These are phyloP conservation scores for Amiota minor DNA, from an alignment of 2,888 invertebrate species.

Conservation along the genomic window DNA sequence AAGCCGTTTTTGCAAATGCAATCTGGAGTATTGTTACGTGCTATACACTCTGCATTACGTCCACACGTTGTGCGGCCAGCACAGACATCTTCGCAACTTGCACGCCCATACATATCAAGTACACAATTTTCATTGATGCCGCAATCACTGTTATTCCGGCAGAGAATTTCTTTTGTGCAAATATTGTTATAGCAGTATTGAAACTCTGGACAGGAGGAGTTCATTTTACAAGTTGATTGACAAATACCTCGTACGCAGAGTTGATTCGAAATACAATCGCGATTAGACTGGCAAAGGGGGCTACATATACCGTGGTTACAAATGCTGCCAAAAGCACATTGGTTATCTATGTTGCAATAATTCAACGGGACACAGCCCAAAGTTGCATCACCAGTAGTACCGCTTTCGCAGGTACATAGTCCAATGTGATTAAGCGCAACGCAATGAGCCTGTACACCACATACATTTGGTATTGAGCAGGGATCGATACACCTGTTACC, in stretches of 20 bases:
- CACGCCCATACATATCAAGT: slow-evolving; percentile 80
- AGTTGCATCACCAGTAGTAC: slow-evolving; percentile 89
- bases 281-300: slow-evolving; percentile 84
- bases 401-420: slow-evolving; percentile 87
- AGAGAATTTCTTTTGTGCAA: slow-evolving; percentile 87
- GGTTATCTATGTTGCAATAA: slow-evolving; percentile 85
- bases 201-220: slow-evolving; percentile 87
- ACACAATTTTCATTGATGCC: slow-evolving; percentile 82
- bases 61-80: slow-evolving; percentile 82
- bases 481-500: slow-evolving; percentile 87
- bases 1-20: slow-evolving; percentile 87
- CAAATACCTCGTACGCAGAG: slow-evolving; percentile 90
- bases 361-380: slow-evolving; percentile 88
- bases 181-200: slow-evolving; percentile 89
- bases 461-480: slow-evolving; percentile 85
- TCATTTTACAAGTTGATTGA: slow-evolving; percentile 86
- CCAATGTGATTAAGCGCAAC: slow-evolving; percentile 84
- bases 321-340: slow-evolving; percentile 88
- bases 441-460: slow-evolving; percentile 87
- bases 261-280: slow-evolving; percentile 90
- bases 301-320: slow-evolving; percentile 87
- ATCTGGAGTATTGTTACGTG: slow-evolving; percentile 81
- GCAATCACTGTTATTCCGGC: slow-evolving; percentile 83
- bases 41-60: slow-evolving; percentile 86
- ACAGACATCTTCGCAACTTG: slow-evolving; percentile 85